Evolutionary conservation across 2,888 invertebrate genomes (phyloP), one percentile per base, ranked within the genome.

Genomic region (Coelinius sp.): DNA sequence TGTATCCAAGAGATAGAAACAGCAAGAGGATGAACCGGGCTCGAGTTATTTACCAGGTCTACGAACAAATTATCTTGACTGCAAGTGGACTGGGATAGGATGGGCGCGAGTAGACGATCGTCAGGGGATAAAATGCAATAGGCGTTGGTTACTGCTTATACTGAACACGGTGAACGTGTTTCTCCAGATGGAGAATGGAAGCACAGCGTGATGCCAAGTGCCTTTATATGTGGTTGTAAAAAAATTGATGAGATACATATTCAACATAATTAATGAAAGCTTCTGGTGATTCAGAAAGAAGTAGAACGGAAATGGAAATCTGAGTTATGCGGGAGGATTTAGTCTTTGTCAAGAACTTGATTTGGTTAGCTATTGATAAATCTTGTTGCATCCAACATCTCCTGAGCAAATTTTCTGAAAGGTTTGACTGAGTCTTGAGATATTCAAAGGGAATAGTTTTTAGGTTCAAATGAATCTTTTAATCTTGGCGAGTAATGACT

Each of bases 31-130:
- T 68, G 71, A 46, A 71, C 71, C n/a, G n/a, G 71, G 62, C 59
- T 65, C n/a, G 49, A 71, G 62, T 71, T 71, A 71, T 71, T 71
- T 71, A 63, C 68, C 64, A 41, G 38, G 70, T 63, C 70, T 56
- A 38, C 14, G 68, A 68, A 71, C 71, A 71, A 71, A 71, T 71
- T 71, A 71, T 72, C 72, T 63, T 41, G 63, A 25, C 44, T n/a
- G 64, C 68, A 65, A 53, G 38, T 12, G 24, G 25, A 22, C 12
- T 25, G 2, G 14, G 31, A 31, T 49, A 35, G 59, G 63, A 63
- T 63, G 24, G 63, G 20, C 12, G 20, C 41, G 41, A 24, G 41
- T 63, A 59, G 27, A 35, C 59, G 38, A 63, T 63, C 25, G 63
- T 63, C 41, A 25, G 59, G 14, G 24, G 63, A 41, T 41, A 63